Evolutionary conservation across 1,140 invertebrate genomes (phyloP).

Genomic region (Drosophila kanapiae): DNA sequence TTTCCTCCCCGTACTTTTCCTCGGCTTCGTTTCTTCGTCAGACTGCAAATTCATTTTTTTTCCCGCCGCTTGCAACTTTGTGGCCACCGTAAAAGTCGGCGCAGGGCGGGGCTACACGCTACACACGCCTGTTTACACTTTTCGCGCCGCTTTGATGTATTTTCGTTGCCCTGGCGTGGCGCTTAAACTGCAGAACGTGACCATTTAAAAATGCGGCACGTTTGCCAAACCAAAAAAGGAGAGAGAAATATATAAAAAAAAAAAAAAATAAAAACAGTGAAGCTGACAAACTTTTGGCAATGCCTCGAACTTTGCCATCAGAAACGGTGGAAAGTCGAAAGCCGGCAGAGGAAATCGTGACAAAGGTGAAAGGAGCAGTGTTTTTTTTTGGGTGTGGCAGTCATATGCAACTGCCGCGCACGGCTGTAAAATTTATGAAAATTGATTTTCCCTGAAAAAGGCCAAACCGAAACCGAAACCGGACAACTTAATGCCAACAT

Average conservation of each 20-base stretch:
- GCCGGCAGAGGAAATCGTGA: conserved; percentile 58
- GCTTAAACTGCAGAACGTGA: conserved; percentile 81
- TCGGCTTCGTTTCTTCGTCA: too few relatives aligned
- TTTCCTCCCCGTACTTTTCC: conserved; percentile 49
- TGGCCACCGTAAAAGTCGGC: conserved; percentile 44
- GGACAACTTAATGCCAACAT: conserved; percentile 71
- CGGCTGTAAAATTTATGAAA: conserved; percentile 75
- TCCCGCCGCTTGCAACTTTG: conserved; percentile 71
- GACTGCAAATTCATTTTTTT: conserved; percentile 64
- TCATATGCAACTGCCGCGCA: conserved; percentile 75
- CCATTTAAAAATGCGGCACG: conserved; percentile 82
- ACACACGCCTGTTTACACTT: conserved; percentile 79
- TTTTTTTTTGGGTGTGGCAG: conserved; percentile 36
- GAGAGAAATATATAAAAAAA: too few relatives aligned
- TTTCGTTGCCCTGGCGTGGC: conserved; percentile 52
- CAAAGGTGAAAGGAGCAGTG: conserved; percentile 70
- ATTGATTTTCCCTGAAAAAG: conserved; percentile 71
- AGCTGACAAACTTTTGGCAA: conserved; percentile 63
- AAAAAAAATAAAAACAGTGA: neutral
- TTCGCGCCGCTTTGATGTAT: conserved; percentile 79
- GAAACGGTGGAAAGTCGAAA: conserved; percentile 26
- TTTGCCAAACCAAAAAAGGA: conserved; percentile 55
- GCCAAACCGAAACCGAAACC: conserved; percentile 52
- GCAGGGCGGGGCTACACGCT: conserved; percentile 43
- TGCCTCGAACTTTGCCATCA: conserved; percentile 42